Evolutionary conservation across 1,140 invertebrate species (phyloP), one percentile per base, ranked within the genome.

Genomic region (Physella acuta): DNA sequence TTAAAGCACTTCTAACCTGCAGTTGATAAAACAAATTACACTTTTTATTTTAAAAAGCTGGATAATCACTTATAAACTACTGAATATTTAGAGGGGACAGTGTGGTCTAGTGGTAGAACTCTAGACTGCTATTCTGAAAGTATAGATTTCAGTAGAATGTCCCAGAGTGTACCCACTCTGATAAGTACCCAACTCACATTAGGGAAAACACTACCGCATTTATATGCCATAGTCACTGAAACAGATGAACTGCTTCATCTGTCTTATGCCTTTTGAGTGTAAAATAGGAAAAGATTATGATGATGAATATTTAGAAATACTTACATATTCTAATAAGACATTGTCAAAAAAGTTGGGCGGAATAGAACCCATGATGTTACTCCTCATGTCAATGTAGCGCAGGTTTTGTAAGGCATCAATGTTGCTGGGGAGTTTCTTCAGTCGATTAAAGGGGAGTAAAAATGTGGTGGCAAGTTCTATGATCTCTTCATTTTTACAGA

Each of bases 401-500:
- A 82, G 72, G 11, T 70, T 70, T 33, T 74, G 71, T 3, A 83
- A 67, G 26, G 75, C 76, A 3, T 76, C 76, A n/a, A 84, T 76
- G 39, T 71, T 71, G 24, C 75, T 77, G 3, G 81, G 79, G 1
- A 84, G 53, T 51, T 81, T 81, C 73, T 84, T 84, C 33, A 84
- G 64, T 11, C 75, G 69, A 68, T 84, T 84, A 68, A 79, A 81
- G 31, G 77, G 73, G 11, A 75, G 76, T 14, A 74, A 64, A 5
- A 83, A 71, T 26, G 55, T 70, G 8, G 55, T 72, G 26, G 81
- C 76, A 36, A 76, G 71, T n/a, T 65, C 61, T 56, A 71, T 70
- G 11, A 83, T 68, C 56, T 84, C 82, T 65, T 84, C 82, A 71
- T 83, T 83, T 66, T 81, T 75, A 73, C 73, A 83, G 20, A 84